A percentile compares a stretch with the other conserved stretches of the same genome.
Evolutionary conservation across 2,113 vertebrate genomes (phyloP).

Genomic region (Centropristis striata): DNA sequence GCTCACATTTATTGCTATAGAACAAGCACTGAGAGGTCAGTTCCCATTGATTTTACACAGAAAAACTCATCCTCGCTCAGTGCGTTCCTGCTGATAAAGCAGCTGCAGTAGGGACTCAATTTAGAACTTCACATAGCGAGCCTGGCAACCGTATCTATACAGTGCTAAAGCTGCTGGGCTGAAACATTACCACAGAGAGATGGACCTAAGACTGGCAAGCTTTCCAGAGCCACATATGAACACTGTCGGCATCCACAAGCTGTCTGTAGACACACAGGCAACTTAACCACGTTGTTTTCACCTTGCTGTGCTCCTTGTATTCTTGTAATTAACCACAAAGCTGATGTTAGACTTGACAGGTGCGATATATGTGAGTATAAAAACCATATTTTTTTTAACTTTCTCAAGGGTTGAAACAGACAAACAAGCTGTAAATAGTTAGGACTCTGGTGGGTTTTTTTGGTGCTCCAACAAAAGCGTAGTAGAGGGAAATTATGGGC

Average conservation of each 20-base stretch:
- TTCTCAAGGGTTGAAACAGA: conserved; percentile 5
- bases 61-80: conserved; percentile 18
- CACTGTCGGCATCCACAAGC: conserved; percentile 9
- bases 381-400: not conserved
- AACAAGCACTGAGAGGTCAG: conserved; percentile 29
- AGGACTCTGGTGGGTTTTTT: not conserved
- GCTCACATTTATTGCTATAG: not conserved
- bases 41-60: conserved; percentile 42
- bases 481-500: conserved; percentile 12
- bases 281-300: not conserved
- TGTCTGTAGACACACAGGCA: not conserved
- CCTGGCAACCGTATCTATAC: conserved; percentile 12
- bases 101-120: conserved; percentile 42
- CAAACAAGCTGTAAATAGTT: conserved; percentile 40
- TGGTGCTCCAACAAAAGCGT: not conserved
- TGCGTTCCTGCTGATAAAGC: conserved; percentile 25
- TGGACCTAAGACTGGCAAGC: not conserved
- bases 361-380: conserved; percentile 1
- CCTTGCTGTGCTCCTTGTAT: not conserved
- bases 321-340: conserved; percentile 26
- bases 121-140: conserved; percentile 28
- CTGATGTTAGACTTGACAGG: not conserved
- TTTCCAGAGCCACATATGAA: not conserved
- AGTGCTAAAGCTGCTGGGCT: conserved; percentile 17
- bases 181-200: conserved; percentile 28